Conservation (phyloP, 2,888 invertebrate genomes). For the Meganola albula region DNA sequence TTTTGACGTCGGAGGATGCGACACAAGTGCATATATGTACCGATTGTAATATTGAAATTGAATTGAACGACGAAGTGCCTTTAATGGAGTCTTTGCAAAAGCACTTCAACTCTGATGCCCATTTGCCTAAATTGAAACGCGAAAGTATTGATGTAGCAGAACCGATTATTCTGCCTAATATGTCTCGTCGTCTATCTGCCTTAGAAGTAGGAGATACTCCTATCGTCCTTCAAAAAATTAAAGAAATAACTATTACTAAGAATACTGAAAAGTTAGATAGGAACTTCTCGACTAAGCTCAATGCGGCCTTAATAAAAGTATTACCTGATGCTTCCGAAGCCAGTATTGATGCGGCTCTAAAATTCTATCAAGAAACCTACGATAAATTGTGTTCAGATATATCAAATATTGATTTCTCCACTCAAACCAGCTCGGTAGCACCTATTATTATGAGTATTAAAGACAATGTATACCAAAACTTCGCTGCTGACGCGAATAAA, state of each 20-base stretch:
- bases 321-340: slow-evolving; percentile 67
- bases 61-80: slow-evolving; percentile 62
- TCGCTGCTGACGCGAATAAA: slow-evolving; percentile 60
- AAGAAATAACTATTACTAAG: slow-evolving; percentile 47
- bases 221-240: slow-evolving; percentile 43
- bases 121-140: slow-evolving; percentile 58
- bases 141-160: slow-evolving; percentile 68
- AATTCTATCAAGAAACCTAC: slow-evolving; percentile 54
- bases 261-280: slow-evolving; percentile 55
- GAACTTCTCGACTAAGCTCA: slow-evolving; percentile 50
- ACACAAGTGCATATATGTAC: slow-evolving; percentile 69
- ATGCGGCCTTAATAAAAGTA: slow-evolving; percentile 47
- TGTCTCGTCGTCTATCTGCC: slow-evolving; percentile 63
- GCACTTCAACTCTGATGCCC: slow-evolving; percentile 60
- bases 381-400: slow-evolving; percentile 57
- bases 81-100: slow-evolving; percentile 67
- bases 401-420: slow-evolving; percentile 49
- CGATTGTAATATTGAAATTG: slow-evolving; percentile 65
- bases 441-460: slow-evolving; percentile 73
- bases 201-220: slow-evolving; percentile 49
- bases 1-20: slow-evolving; percentile 46
- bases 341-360: slow-evolving; percentile 56
- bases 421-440: slow-evolving; percentile 61
- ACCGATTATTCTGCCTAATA: slow-evolving; percentile 59
- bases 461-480: slow-evolving; percentile 70